phyloP scores from a whole-genome alignment of 1,140 invertebrate species.

The Temnothorax curvispinosus region DNA sequence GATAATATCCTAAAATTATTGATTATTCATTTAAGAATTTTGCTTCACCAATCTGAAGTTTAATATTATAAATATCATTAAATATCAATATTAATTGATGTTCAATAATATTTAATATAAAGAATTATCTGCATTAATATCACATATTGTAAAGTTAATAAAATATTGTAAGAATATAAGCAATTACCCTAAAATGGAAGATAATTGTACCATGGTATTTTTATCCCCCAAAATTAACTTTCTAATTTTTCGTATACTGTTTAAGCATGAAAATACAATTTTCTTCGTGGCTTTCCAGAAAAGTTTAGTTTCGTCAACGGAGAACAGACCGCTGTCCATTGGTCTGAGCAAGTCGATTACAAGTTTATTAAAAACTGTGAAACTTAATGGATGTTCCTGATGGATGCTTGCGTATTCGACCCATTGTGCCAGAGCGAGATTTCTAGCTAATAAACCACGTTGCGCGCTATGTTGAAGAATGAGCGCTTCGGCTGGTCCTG shows the following conservation, averaged over 20 bases:
- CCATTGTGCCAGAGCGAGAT: slow-evolving; percentile 91
- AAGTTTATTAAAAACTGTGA: slow-evolving; percentile 90
- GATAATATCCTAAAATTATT: slow-evolving; percentile 87
- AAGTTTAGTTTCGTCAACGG: slow-evolving; percentile 90
- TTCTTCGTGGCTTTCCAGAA: slow-evolving; percentile 93
- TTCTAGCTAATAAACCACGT: slow-evolving; percentile 91
- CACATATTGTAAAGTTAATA: background rate
- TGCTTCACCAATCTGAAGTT: background rate
- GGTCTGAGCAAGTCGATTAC: slow-evolving; percentile 89
- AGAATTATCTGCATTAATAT: background rate
- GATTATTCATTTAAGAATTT: background rate
- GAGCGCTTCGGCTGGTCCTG: slow-evolving; percentile 92
- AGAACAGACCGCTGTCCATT: slow-evolving; percentile 87
- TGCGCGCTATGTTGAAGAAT: slow-evolving; percentile 97
- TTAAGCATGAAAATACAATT: slow-evolving; percentile 91
- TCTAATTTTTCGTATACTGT: slow-evolving; percentile 90
- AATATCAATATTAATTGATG: slow-evolving; percentile 39
- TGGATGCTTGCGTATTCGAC: slow-evolving; percentile 91
- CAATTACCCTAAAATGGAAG: slow-evolving; percentile 88
- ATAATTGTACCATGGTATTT: slow-evolving; percentile 88
- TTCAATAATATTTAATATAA: slow-evolving; percentile 20
- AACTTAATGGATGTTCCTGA: slow-evolving; percentile 91
- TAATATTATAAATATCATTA: background rate
- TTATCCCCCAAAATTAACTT: slow-evolving; percentile 90
- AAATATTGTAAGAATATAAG: slow-evolving; percentile 4